Conservation (phyloP, 2,797 vertebrate genomes). For the Chanos chanos region DNA sequence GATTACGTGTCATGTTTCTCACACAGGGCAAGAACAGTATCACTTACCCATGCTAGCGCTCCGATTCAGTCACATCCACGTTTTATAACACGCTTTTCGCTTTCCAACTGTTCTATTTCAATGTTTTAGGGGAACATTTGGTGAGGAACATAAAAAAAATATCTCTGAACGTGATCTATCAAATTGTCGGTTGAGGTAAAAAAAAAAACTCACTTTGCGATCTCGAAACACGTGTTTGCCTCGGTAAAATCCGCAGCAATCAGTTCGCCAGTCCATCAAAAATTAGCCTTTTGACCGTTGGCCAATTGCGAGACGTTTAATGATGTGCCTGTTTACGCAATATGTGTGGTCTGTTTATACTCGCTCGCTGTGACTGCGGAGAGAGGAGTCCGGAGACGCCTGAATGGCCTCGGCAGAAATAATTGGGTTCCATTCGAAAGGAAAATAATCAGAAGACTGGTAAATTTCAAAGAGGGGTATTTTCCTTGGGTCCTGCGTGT, state of each 20-base stretch:
- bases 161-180: not conserved
- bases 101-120: too few species aligned
- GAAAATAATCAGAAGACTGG: slow-evolving; percentile 64
- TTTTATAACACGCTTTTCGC: too few species aligned
- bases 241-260: slow-evolving; percentile 29
- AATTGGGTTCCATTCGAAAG: slow-evolving; percentile 58
- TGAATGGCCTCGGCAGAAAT: slow-evolving; percentile 45
- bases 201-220: too few species aligned
- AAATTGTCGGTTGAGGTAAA: not conserved
- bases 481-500: slow-evolving; percentile 56
- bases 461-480: slow-evolving; percentile 61
- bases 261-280: slow-evolving; percentile 27
- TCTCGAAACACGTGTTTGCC: not conserved
- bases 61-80: not conserved
- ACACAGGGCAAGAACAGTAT: too few species aligned
- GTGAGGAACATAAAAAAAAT: too few species aligned
- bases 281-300: slow-evolving; percentile 34
- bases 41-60: not conserved
- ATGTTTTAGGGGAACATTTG: too few species aligned
- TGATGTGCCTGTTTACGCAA: slow-evolving; percentile 32
- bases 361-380: slow-evolving; percentile 16
- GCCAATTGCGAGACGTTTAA: slow-evolving; percentile 30
- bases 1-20: not conserved
- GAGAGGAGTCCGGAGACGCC: slow-evolving; percentile 11
- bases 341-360: slow-evolving; percentile 49